A percentile compares a stretch with the other conserved stretches of the same genome.
phyloP scores from a whole-genome alignment of 1,140 invertebrate genomes.

The Lanistes nyassanus region DNA sequence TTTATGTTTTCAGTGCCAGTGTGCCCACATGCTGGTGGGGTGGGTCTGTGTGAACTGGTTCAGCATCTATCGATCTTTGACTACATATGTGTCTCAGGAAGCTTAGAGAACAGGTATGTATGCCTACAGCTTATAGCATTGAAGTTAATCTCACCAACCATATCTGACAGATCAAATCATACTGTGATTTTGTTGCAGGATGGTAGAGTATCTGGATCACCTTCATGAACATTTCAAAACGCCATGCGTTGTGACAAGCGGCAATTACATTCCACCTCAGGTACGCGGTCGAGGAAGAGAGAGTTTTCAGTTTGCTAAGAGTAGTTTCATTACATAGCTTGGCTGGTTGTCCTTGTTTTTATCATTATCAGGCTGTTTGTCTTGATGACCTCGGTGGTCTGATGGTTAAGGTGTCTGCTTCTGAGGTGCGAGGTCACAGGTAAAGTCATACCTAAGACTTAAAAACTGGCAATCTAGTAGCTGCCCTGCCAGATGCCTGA shows the following conservation, averaged over 20 bases:
- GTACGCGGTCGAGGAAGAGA: conserved; percentile 63
- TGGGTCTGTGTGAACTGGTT: conserved; percentile 92
- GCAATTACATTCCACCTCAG: conserved; percentile 79
- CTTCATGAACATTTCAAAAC: conserved; percentile 87
- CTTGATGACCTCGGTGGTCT: not conserved
- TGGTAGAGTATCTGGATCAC: conserved; percentile 89
- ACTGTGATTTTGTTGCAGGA: conserved; percentile 60
- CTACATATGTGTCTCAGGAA: conserved; percentile 78
- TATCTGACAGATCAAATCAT: not conserved
- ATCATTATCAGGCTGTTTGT: too few relatives aligned
- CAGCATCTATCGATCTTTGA: conserved; percentile 93
- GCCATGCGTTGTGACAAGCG: conserved; percentile 77
- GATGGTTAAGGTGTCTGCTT: not conserved
- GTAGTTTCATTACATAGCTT: too few relatives aligned
- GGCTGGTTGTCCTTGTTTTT: too few relatives aligned
- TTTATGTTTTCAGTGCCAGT: conserved; percentile 79
- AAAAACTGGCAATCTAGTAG: too few relatives aligned
- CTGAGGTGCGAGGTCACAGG: too few relatives aligned
- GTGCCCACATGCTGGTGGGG: conserved; percentile 92
- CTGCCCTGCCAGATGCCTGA: too few relatives aligned
- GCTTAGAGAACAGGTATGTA: conserved; percentile 71
- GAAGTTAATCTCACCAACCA: too few relatives aligned
- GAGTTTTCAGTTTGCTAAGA: not conserved
- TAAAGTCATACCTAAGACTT: too few relatives aligned
- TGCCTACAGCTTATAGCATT: too few relatives aligned